Percentiles rank a stretch among this genome's conserved stretches.
These are phyloP conservation scores for Elephantulus edwardii DNA, from an alignment of 2,113 vertebrate genomes.

Conservation along the genomic window DNA sequence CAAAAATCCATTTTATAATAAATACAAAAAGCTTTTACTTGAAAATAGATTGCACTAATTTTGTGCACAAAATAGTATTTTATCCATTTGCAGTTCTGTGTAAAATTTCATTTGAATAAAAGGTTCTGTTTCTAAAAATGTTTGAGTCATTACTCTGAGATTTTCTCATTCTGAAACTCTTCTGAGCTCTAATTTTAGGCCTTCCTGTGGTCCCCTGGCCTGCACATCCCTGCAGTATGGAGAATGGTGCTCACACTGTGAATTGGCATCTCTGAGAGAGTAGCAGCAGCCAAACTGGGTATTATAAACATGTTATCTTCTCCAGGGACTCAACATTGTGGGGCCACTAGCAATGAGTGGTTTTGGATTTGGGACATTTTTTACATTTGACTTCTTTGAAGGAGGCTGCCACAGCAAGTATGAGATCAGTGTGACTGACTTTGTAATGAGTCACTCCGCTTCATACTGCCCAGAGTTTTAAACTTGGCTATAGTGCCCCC, in stretches of 20 bases:
- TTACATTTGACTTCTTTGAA: not conserved
- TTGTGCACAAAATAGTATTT: not conserved
- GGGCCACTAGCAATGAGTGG: not conserved
- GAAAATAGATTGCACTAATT: conserved; percentile 10
- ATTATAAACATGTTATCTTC: not conserved
- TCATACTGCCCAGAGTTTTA: not conserved
- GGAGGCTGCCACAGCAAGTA: not conserved
- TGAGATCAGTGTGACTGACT: not conserved
- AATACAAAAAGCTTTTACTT: conserved; percentile 34
- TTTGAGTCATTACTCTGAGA: not conserved
- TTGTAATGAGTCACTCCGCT: not conserved
- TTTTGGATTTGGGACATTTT: not conserved
- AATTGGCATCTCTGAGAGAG: not conserved
- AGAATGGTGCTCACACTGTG: not conserved
- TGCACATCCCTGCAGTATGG: not conserved
- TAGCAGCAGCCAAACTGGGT: not conserved
- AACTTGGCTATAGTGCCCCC: accelerated
- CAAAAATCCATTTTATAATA: not conserved
- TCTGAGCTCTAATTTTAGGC: not conserved
- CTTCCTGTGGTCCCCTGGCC: not conserved
- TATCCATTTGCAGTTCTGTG: not conserved
- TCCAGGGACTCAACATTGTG: not conserved
- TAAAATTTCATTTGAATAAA: conserved; percentile 33
- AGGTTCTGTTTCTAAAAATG: not conserved
- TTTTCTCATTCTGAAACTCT: not conserved